These are phyloP conservation scores for Chelon labrosus DNA, from an alignment of 2,797 vertebrate genomes.

Conservation along the genomic window DNA sequence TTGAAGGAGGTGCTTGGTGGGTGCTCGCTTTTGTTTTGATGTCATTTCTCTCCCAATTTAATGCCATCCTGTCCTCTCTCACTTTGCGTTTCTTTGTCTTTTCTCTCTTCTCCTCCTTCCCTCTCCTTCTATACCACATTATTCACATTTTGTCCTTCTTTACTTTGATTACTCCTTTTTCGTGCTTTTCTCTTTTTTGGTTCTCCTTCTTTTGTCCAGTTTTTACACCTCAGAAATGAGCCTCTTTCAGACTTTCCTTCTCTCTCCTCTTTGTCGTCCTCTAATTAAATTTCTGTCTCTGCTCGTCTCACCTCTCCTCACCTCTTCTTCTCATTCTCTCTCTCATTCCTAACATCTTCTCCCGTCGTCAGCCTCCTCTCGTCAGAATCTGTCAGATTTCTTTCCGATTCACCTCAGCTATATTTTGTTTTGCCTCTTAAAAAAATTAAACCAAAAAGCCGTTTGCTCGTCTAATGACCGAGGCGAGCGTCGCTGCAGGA, in stretches of 20 bases:
- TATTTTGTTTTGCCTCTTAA: background rate
- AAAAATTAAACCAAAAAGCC: background rate
- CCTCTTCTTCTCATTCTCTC: background rate
- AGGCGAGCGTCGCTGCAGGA: slow-evolving; percentile 15
- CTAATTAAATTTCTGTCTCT: background rate
- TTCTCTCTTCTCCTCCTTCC: slow-evolving; percentile 2
- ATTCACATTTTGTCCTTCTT: background rate
- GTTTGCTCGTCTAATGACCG: slow-evolving; percentile 22
- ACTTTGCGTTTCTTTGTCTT: no score
- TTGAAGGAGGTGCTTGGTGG: background rate
- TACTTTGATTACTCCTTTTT: background rate
- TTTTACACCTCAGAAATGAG: slow-evolving; percentile 6
- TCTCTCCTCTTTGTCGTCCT: background rate
- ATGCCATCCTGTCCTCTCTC: no score
- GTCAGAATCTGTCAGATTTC: background rate
- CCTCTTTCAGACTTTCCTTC: slow-evolving; percentile 1
- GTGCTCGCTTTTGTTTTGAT: no score
- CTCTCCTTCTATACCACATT: background rate
- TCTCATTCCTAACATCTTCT: background rate
- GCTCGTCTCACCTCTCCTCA: background rate
- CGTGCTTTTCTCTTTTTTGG: background rate
- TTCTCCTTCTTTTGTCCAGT: background rate
- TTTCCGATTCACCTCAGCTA: background rate
- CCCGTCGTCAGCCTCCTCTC: background rate
- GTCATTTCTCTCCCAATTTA: no score